Conservation (phyloP, 2,113 vertebrate species). For the Chaetodon trifascialis region DNA sequence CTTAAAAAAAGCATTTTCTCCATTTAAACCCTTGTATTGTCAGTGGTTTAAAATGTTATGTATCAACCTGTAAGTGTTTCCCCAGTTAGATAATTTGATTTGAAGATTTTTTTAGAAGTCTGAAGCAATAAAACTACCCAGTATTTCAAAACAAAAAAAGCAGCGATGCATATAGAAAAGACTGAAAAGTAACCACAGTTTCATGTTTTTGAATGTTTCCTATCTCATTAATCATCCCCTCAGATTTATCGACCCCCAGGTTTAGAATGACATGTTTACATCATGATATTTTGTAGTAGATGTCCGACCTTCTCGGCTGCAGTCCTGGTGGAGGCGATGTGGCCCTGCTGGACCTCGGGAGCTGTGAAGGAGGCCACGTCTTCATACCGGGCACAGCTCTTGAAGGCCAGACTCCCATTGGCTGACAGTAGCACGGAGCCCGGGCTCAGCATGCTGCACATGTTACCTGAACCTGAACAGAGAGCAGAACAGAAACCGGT, state of each 20-base stretch:
- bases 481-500: conserved; percentile 5
- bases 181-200: not conserved
- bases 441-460: conserved; percentile 87
- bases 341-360: conserved; percentile 85
- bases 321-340: conserved; percentile 57
- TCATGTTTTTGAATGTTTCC: not conserved
- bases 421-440: conserved; percentile 88
- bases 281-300: not conserved
- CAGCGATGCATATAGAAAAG: not conserved
- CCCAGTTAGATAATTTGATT: no score
- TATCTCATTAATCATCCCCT: not conserved
- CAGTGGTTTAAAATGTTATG: not conserved
- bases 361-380: conserved; percentile 88
- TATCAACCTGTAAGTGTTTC: not conserved
- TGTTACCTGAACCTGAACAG: conserved; percentile 79
- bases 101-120: not conserved
- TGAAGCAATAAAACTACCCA: not conserved
- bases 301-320: conserved; percentile 85
- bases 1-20: not conserved
- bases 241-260: not conserved
- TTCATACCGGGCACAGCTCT: conserved; percentile 79
- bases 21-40: not conserved
- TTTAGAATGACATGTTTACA: not conserved
- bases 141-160: not conserved
- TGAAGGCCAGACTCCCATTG: conserved; percentile 88